Base-by-base conservation (phyloP, 2,888 invertebrate genomes). In the Prosapia bicincta region DNA sequence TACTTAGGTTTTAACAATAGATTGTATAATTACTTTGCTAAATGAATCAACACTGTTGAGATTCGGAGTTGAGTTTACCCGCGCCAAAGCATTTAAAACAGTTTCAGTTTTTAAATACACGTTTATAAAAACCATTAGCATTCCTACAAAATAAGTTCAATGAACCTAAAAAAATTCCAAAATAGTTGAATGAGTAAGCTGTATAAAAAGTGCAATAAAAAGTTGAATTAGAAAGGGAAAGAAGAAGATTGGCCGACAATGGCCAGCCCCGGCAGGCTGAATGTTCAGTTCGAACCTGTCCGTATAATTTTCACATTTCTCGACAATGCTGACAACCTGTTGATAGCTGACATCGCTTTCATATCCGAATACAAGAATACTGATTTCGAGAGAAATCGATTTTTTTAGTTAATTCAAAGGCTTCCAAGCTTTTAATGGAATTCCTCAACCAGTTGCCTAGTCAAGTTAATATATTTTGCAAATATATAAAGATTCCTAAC, bases 271-370 rank as follows among this genome's bases (percentile, higher is more conserved):
- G 54, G 20, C 3, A 54, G 54, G 54, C 20, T 54, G 54, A 54
- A 54, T 54, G 20, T 54, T 54, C 54, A 54, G 20, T 5, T 20
- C 20, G 20, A 54, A 54, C 54, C 54, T 54, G 54, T 54, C 54
- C 54, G 54, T 9, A 54, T 54, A 54, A 54, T 54, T 54, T 54
- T 54, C 54, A 54, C 54, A 54, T 54, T 54, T 54, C 54, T 54
- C 54, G 54, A 54, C 54, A 54, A 54, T 54, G 3, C 54, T n/a
- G 54, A 54, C 54, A 54, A 54, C 54, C 20, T 54, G 54, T 54
- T 54, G 54, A 54, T 54, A 54, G 54, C 54, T 54, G 54, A 54
- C 54, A 54, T 54, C 54, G 54, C 54, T 54, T n/a, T 54, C 38
- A 5, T 3, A 20, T 5, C n/a, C 20, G 54, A 54, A 54, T 54